phyloP scores from a whole-genome alignment of 2,888 invertebrate genomes.

The Rhimphoctona megacephalus region DNA sequence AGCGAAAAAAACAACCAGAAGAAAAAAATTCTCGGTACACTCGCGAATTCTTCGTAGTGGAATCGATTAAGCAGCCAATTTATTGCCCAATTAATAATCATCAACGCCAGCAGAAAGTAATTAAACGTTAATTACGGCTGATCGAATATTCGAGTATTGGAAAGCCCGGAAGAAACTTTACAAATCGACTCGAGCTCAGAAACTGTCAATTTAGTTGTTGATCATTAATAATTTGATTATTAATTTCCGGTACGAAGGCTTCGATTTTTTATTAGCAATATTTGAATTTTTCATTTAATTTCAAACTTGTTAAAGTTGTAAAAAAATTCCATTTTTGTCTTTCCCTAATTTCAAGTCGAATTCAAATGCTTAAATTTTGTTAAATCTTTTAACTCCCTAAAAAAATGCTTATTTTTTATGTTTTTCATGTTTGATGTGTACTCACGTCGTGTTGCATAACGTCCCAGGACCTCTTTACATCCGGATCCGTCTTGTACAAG shows the following conservation, averaged over 20 bases:
- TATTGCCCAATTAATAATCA: constrained; percentile 20
- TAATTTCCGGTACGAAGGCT: neutral
- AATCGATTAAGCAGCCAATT: neutral
- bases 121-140: constrained; percentile 15
- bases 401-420: too few species aligned
- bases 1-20: neutral
- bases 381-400: too few species aligned
- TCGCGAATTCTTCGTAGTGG: neutral
- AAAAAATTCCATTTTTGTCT: neutral
- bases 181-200: neutral
- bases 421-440: constrained; percentile 69
- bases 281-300: neutral
- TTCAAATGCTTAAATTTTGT: neutral
- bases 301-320: neutral
- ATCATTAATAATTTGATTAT: neutral
- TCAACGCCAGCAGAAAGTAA: neutral
- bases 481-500: constrained; percentile 88
- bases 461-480: constrained; percentile 92
- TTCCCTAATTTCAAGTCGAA: neutral
- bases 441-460: constrained; percentile 94
- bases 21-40: neutral
- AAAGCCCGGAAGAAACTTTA: neutral
- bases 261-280: neutral
- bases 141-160: constrained; percentile 20
- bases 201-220: neutral